Evolutionary conservation across 1,140 invertebrate genomes (phyloP).

Genomic region (Antheraea pernyi): DNA sequence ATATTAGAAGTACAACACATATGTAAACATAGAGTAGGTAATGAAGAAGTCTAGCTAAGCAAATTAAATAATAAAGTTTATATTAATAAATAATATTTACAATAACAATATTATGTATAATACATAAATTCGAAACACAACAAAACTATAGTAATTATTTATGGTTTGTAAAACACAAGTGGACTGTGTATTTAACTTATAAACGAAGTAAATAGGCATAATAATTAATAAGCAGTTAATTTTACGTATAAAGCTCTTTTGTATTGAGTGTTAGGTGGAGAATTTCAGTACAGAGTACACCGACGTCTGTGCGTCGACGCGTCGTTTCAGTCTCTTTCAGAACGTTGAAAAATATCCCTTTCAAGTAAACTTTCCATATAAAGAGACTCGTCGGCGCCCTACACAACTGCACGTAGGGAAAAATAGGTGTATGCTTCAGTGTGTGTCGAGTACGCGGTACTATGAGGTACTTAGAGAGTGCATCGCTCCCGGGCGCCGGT

Average conservation of each 20-base stretch:
- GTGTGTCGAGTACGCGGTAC: conserved; percentile 66
- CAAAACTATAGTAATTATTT: no score
- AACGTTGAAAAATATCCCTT: conserved; percentile 52
- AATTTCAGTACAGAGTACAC: background rate
- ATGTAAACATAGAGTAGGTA: no score
- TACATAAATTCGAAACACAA: no score
- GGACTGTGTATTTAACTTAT: no score
- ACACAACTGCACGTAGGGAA: conserved; percentile 59
- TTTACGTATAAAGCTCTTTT: background rate
- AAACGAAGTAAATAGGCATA: no score
- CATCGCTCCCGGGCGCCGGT: conserved; percentile 73
- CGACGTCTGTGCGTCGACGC: background rate
- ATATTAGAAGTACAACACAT: no score
- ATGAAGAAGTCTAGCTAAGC: no score
- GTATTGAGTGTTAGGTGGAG: background rate
- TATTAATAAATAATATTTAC: no score
- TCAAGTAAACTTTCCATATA: conserved; percentile 61
- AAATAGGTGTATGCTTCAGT: conserved; percentile 69
- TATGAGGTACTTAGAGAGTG: conserved; percentile 68
- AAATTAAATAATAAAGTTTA: no score
- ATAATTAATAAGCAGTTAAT: no score
- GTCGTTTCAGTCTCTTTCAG: conserved; percentile 57
- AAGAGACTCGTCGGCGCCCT: conserved; percentile 59
- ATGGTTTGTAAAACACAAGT: no score
- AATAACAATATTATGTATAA: no score